Evolutionary conservation across 2,888 invertebrate species (phyloP).

Genomic region (Apotomis capreana): DNA sequence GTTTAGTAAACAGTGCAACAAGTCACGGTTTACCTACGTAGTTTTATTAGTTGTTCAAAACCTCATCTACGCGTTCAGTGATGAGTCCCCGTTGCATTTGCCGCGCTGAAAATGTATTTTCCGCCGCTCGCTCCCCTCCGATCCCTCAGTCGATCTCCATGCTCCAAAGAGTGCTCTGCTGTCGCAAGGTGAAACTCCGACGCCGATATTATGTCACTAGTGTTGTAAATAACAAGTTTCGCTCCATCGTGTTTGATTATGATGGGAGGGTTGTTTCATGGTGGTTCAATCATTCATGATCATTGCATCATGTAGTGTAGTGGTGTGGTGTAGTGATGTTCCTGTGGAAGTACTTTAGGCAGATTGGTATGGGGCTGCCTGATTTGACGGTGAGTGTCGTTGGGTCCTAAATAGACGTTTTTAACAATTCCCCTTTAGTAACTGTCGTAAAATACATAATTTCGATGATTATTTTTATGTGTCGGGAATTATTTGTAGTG

Average conservation of each 20-base stretch:
- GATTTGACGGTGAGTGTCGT: conserved; percentile 74
- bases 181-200: conserved; percentile 67
- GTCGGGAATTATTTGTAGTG: too few relatives aligned
- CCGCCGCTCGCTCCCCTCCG: conserved; percentile 13
- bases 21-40: too few relatives aligned
- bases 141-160: conserved; percentile 68
- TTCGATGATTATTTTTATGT: too few relatives aligned
- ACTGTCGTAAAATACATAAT: too few relatives aligned
- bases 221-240: conserved; percentile 3
- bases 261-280: too few relatives aligned
- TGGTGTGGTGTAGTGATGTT: conserved; percentile 67
- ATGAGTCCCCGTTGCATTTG: background rate
- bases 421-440: too few relatives aligned
- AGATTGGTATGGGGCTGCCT: conserved; percentile 76
- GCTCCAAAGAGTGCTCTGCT: conserved; percentile 79
- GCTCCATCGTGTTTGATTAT: conserved; percentile 38
- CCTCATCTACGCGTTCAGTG: background rate
- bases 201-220: conserved; percentile 22
- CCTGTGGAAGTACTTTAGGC: conserved; percentile 70
- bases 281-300: conserved; percentile 36
- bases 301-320: conserved; percentile 47
- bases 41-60: too few relatives aligned
- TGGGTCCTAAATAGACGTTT: background rate
- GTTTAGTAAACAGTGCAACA: too few relatives aligned
- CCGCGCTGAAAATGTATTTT: conserved; percentile 18